Evolutionary conservation across 2,113 vertebrate genomes (phyloP), one percentile per base, ranked within the genome.

Genomic region (Pollimyrus isidori): DNA sequence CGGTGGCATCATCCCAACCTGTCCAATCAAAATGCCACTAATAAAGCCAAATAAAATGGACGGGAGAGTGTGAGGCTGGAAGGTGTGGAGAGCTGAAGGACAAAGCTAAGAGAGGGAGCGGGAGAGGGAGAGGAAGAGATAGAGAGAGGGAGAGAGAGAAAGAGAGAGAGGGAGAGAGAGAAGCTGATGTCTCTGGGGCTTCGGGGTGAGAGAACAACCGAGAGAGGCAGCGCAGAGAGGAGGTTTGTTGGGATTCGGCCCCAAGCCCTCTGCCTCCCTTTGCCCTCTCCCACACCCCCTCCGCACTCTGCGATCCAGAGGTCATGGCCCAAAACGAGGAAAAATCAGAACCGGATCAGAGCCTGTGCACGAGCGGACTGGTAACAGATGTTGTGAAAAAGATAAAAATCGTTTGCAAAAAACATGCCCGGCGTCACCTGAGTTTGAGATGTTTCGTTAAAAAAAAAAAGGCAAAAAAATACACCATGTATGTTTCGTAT

Each of bases 51-150:
- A 87, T 45, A 45, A 93, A 92, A 92, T 94, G 91, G 90, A 93
- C 92, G 85, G 92, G 93, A 93, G 93, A 88, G 90, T 92, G 93
- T 91, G 76, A 52, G 46, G n/a, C 82, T 87, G 90, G 90, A 91
- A 76, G 90, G 92, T 93, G 91, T 93, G 93, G 92, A 92, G 93
- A 88, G 93, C 91, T 94, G 94, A 94, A 95, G 93, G 93, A 95
- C 93, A 94, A 94, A 93, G 94, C 91, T 91, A 91, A 92, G 95
- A 92, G 95, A 94, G 92, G 90, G 93, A 89, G 87, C 58, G 56
- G 26, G 86, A 1, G 89, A 88, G 86, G 53, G 89, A 87, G 45
- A 80, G 90, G 90, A 89, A 82, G 92, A 93, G 89, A 73, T 89
- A 90, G 88, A 88, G 86, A 89, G 90, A 89, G 52, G 15, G 90